A percentile compares a stretch with the other conserved stretches of the same genome.
These are phyloP conservation scores for Omphaloscelis lunosa DNA, from an alignment of 2,888 invertebrate species.

Conservation along the genomic window DNA sequence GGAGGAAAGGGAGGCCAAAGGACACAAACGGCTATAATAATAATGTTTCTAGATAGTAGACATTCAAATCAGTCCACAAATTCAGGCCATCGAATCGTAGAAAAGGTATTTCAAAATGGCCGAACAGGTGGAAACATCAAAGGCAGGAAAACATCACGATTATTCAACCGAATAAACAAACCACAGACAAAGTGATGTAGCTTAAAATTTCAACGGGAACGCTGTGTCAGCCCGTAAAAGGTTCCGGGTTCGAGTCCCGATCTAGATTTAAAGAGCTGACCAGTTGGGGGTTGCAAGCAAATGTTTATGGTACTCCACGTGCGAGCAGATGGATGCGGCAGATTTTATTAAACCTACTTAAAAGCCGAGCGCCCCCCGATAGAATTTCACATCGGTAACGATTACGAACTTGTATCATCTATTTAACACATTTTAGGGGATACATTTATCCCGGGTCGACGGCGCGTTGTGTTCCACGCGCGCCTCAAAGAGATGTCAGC, in stretches of 20 bases:
- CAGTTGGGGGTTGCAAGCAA: constrained; percentile 69
- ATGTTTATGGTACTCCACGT: constrained; percentile 60
- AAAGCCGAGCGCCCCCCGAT: neutral
- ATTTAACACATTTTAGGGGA: neutral
- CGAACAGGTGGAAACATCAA: constrained; percentile 48
- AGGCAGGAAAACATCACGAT: constrained; percentile 60
- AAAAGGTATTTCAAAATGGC: constrained; percentile 12
- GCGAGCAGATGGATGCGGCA: constrained; percentile 40
- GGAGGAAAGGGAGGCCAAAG: neutral
- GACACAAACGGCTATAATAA: neutral
- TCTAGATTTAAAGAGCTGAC: constrained; percentile 74
- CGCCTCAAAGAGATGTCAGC: too few relatives aligned
- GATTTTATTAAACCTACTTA: neutral
- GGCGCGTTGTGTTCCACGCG: too few relatives aligned
- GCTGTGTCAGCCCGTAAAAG: constrained; percentile 71
- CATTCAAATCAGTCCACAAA: constrained; percentile 17
- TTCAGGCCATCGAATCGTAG: constrained; percentile 6
- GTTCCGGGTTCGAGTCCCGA: constrained; percentile 66
- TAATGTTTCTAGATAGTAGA: neutral
- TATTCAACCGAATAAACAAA: constrained; percentile 63
- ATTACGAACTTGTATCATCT: neutral
- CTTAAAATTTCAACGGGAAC: constrained; percentile 65
- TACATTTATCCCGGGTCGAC: too few relatives aligned
- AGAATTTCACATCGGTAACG: neutral
- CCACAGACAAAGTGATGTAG: constrained; percentile 60